A percentile compares a stretch with the other conserved stretches of the same genome.
These are phyloP conservation scores for Ochotona princeps DNA, from an alignment of 2,113 vertebrate species.

Conservation along the genomic window DNA sequence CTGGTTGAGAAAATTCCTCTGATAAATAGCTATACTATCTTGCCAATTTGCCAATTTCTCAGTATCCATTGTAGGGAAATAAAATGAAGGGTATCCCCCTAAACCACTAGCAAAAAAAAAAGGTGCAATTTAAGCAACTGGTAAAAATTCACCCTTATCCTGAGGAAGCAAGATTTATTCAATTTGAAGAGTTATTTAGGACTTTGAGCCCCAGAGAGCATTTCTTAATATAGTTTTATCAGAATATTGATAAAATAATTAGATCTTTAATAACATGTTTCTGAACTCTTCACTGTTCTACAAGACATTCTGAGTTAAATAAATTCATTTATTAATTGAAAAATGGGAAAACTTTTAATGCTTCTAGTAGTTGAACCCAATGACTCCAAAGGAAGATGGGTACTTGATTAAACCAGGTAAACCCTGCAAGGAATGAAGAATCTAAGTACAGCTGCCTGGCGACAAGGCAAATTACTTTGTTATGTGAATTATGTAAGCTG, in stretches of 20 bases:
- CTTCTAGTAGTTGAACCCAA: conserved; percentile 3
- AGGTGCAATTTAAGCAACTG: background rate
- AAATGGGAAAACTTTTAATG: background rate
- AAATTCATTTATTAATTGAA: background rate
- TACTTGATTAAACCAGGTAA: conserved; percentile 5
- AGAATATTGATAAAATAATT: conserved; percentile 42
- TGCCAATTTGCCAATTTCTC: background rate
- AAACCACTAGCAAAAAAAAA: background rate
- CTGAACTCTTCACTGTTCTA: conserved; percentile 36
- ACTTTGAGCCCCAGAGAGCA: background rate
- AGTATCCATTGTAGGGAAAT: background rate
- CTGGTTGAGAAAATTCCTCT: background rate
- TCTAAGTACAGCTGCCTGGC: background rate
- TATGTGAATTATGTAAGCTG: background rate
- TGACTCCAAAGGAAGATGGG: background rate
- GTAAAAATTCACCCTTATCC: background rate
- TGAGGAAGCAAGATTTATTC: background rate
- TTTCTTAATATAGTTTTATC: conserved; percentile 33
- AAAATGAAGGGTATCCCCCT: background rate
- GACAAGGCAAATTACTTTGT: background rate
- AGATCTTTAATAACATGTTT: conserved; percentile 14
- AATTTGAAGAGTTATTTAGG: background rate
- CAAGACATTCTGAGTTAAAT: conserved; percentile 6
- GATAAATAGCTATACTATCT: background rate
- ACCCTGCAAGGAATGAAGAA: background rate